phyloP scores from a whole-genome alignment of 64 coral and sea anemone genomes.

The Stichodactyla helianthus region DNA sequence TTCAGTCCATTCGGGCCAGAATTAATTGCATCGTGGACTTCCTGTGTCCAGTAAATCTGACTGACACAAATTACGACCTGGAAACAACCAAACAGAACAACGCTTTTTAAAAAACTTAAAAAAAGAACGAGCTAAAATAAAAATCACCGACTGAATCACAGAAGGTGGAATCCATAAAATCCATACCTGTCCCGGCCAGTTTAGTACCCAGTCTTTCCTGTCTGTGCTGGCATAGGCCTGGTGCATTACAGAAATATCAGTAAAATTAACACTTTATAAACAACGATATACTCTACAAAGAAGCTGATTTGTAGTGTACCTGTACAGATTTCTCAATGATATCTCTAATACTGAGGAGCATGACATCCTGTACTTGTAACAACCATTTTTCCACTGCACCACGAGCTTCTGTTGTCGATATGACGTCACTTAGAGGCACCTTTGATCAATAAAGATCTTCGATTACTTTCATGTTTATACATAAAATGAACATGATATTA shows the following conservation, averaged over 20 bases:
- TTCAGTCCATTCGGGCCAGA: conserved; percentile 89
- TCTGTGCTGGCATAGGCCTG: conserved; percentile 90
- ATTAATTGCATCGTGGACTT: conserved; percentile 99
- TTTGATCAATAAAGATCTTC: neutral
- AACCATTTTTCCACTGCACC: conserved; percentile 99
- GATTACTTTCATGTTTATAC: no score
- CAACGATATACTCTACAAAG: neutral
- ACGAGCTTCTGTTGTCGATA: conserved; percentile 96
- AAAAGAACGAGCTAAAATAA: neutral
- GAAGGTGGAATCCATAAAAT: neutral
- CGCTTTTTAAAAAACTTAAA: neutral
- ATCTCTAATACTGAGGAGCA: conserved; percentile 89
- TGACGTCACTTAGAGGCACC: conserved; percentile 90
- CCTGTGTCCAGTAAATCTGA: conserved; percentile 98
- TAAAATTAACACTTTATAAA: neutral
- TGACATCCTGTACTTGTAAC: conserved; percentile 96
- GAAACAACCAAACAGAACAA: neutral
- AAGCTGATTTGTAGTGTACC: conserved; percentile 29
- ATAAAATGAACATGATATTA: no score
- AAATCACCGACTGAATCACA: neutral
- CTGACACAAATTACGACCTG: conserved; percentile 94
- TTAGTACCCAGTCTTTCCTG: conserved; percentile 86
- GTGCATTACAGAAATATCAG: neutral
- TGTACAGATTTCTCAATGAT: conserved; percentile 93
- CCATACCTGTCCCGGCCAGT: conserved; percentile 95